Conservation (phyloP, 2,888 invertebrate genomes). For the Rhorus exstirpatorius region DNA sequence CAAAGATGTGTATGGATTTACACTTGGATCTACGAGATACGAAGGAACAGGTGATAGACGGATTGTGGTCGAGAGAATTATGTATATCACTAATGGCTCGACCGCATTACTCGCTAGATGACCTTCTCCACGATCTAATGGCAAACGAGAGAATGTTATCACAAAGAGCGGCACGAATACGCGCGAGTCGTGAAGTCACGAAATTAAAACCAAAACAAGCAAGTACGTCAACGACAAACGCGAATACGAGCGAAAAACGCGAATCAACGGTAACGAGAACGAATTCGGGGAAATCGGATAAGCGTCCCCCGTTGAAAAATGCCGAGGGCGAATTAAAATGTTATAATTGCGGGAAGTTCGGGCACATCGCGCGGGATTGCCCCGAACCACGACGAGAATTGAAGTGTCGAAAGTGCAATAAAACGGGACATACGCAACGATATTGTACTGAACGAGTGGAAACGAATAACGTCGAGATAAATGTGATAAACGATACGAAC, state of each 20-base stretch:
- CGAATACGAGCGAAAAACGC: background rate
- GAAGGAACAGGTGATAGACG: conserved; percentile 44
- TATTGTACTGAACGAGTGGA: conserved; percentile 1
- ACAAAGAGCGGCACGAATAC: background rate
- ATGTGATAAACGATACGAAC: too few species aligned
- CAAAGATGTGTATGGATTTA: conserved; percentile 17
- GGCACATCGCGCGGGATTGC: conserved; percentile 36
- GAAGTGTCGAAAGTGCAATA: too few species aligned
- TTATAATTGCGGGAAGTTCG: conserved; percentile 36
- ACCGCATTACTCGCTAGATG: conserved; percentile 1
- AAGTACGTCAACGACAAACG: background rate
- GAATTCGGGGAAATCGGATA: too few species aligned
- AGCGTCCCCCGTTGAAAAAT: too few species aligned
- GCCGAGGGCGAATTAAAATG: conserved; percentile 6
- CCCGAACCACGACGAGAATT: too few species aligned
- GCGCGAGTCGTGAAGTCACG: background rate
- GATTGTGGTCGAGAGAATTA: too few species aligned
- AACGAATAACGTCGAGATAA: too few species aligned
- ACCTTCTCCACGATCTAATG: conserved; percentile 32
- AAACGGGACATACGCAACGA: background rate
- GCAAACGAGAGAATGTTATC: background rate
- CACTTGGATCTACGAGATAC: background rate
- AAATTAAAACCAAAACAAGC: background rate
- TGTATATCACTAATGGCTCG: conserved; percentile 1
- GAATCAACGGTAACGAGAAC: background rate